A percentile compares a stretch with the other conserved stretches of the same genome.
These are phyloP conservation scores for Hapalemur alaotrensis DNA, from an alignment of 2,797 vertebrate genomes.

Conservation along the genomic window DNA sequence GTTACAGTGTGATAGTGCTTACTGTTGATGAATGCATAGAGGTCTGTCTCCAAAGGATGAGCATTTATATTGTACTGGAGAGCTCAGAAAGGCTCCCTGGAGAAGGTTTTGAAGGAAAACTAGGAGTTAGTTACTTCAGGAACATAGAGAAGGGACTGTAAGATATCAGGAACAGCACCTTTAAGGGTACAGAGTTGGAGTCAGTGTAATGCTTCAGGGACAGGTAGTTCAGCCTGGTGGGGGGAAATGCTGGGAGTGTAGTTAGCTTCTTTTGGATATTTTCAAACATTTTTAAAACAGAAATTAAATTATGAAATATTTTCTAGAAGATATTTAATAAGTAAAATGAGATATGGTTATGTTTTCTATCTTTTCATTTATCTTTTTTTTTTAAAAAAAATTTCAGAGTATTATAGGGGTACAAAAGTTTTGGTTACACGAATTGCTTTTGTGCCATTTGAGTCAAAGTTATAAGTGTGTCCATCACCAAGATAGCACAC, in stretches of 20 bases:
- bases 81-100: background rate
- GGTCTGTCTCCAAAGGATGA: background rate
- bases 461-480: too few relatives aligned
- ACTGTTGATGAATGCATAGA: background rate
- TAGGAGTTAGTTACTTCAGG: background rate
- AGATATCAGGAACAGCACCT: background rate
- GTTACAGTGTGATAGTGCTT: background rate
- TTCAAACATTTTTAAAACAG: background rate
- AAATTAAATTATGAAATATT: background rate
- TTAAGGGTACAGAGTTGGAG: background rate
- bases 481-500: too few relatives aligned
- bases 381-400: too few relatives aligned
- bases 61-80: background rate
- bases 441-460: too few relatives aligned
- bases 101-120: background rate
- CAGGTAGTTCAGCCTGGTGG: background rate
- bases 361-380: background rate
- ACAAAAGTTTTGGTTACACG: too few relatives aligned
- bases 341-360: background rate
- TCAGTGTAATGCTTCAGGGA: background rate
- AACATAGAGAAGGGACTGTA: background rate
- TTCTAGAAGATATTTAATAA: background rate
- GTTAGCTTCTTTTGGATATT: background rate
- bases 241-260: background rate
- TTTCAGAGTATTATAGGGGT: too few relatives aligned